Base-by-base conservation (phyloP, 1,140 invertebrate genomes). In the Aphaenogaster ashmeadi region DNA sequence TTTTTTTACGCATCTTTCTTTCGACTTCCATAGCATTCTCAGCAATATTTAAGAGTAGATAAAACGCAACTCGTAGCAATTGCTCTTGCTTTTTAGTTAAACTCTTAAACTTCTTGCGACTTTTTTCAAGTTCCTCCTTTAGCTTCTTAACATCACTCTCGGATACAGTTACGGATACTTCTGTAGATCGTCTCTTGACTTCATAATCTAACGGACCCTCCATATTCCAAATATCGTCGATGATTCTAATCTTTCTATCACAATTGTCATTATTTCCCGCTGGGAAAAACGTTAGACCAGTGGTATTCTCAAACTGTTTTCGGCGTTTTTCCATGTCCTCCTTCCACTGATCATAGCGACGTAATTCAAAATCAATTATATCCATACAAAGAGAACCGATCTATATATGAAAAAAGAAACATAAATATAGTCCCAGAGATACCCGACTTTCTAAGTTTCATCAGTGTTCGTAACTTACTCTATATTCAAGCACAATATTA, bases 1-100 rank as follows among this genome's bases (percentile, higher is more conserved):
- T 98, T 94, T 99, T 98, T 88, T 98, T 98, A 7, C 98, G 97
- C 98, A 99, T 99, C 96, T 99, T 99, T 94, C 99, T 97, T 95
- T 99, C 99, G 9, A 99, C 97, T 94, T 97, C 98, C 18, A 98
- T 96, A 50, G 80, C 80, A 96, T 99, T 99, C 95, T 99, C 99
- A 7, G 99, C 98, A 93, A 99, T 97, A 95, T 99, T 99, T 33
- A 99, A 95, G 64, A 99, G 95, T 87, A 99, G 96, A 95, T 99
- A 99, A 95, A 99, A 99, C 15, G 97, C 97, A 74, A 98, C 98
- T 96, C 98, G 96, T 41, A 99, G 94, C 52, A 99, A 95, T 93
- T 99, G 98, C 94, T 99, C 99, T 93, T 99, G 99, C 95, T 99
- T 99, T 92, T 97, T 98, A 33, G 98, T 97, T 84, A 98, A 96